Base-by-base conservation (phyloP, 2,797 vertebrate species). In the Epinephelus malabaricus region DNA sequence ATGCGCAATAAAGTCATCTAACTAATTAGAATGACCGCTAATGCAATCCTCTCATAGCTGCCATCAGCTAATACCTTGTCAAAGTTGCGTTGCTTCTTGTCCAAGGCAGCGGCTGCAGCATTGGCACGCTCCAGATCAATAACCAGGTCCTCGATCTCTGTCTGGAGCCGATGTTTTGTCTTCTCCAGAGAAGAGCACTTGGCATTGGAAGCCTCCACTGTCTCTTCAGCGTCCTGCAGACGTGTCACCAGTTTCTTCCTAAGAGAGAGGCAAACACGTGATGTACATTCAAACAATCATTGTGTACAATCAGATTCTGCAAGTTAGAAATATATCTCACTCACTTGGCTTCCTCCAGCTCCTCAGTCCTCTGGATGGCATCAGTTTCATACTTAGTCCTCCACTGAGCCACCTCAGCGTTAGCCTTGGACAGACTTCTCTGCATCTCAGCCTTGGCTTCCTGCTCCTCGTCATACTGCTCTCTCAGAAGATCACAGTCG, bases 281-380 rank as follows among this genome's bases (percentile, higher is more conserved):
- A 3, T 6, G 3, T 30, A 30, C 6, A 38, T 58, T 58, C 15
- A 68, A 76, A 64, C 13, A 1, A 61, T 56, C 18, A 6, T 21
- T 23, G 27, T 10, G 3, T 38, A 0, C 18, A 27, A n/a, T 70
- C 9, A 6, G 23, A 60, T 61, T 72, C 2, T 49, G 21, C 9
- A 8, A 5, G 18, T 60, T 27, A 38, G 50, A 73, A 62, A 25
- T 4, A 25, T 3, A 0, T 21, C 23, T 47, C 30, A 65, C 95
- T 94, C 87, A 99, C 98, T 99, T 99, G 84, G 98, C 97, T 82
- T 98, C 97, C 87, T 99, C 97, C 78, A 99, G 94, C 86, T 98
- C 97, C 92, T 98, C 97, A 0, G 97, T 99, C 89, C 97, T 97
- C 86, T 97, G 97, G 86, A 99, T 98, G 86, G 97, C 97, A 0